Base-by-base conservation (phyloP, 2,797 vertebrate genomes). In the Falco cherrug region DNA sequence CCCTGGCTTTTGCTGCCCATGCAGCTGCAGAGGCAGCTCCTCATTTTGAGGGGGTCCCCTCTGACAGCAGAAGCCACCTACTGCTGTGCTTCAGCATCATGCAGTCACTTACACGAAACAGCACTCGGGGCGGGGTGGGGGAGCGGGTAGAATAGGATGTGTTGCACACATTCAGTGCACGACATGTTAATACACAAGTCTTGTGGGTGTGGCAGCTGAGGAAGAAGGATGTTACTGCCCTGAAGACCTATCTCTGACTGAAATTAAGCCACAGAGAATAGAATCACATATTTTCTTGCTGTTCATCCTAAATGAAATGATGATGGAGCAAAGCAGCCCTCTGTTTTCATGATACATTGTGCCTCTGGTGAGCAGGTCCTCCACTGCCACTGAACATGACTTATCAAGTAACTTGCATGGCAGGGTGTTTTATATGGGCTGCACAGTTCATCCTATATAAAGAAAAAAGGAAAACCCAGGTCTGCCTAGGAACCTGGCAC, bases 21-120 rank as follows among this genome's bases (percentile, higher is more conserved):
- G 71, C 85, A 93, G 84, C 89, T 95, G 87, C 75, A 84, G 35
- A 84, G 53, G 54, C 39, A 80, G 76, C 47, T 51, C 57, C 71
- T 89, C 14, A 10, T 92, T 95, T 86, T 33, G 19, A 37, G 19
- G 28, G 75, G 37, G 16, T 39, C 53, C 75, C 60, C 57, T 83
- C 33, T 3, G 16, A 28, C 47, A 73, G 51, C 70, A 79, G 73
- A 87, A 80, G 56, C n/a, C 53, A 91, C 3, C 1, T 69, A 59
- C 18, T 20, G 10, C 87, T 88, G 45, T 57, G n/a, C 16, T 61
- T 78, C 12, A 11, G 84, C 65, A 78, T 88, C 83, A 28, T 11
- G 21, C 16, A 63, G 83, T 16, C 41, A 41, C 68, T 57, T 31
- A 43, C 7, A 84, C 20, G n/a, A 24, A 79, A 35, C 28, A 68